Percentiles rank a stretch among this genome's conserved stretches.
Conservation (phyloP, 2,797 vertebrate genomes). For the Crenuchus spilurus region DNA sequence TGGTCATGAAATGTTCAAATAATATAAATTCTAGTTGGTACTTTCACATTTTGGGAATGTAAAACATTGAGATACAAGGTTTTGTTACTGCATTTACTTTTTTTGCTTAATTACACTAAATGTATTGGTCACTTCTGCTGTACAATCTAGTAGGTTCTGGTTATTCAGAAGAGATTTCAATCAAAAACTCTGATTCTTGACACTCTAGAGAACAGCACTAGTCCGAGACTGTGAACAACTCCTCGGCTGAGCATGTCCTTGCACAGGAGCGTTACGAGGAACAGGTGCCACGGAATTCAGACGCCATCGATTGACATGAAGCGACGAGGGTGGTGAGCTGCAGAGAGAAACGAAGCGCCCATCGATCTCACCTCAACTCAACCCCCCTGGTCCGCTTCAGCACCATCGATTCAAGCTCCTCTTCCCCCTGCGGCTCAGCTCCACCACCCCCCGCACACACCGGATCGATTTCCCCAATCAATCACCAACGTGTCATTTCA, state of each 20-base stretch:
- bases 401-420: conserved; percentile 48
- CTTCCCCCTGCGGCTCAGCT: conserved; percentile 54
- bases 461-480: conserved; percentile 76
- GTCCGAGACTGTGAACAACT: too few relatives aligned
- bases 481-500: conserved; percentile 74
- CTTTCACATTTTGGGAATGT: too few relatives aligned
- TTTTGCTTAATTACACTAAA: too few relatives aligned
- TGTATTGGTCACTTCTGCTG: too few relatives aligned
- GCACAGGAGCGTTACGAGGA: conserved; percentile 26
- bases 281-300: conserved; percentile 58
- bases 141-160: too few relatives aligned
- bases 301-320: conserved; percentile 51
- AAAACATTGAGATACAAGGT: too few relatives aligned
- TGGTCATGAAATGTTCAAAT: too few relatives aligned
- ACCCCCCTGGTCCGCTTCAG: conserved; percentile 39
- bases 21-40: too few relatives aligned
- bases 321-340: conserved; percentile 34
- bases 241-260: conserved; percentile 20
- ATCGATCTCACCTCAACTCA: conserved; percentile 56
- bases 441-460: conserved; percentile 64
- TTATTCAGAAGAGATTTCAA: too few relatives aligned
- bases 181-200: too few relatives aligned
- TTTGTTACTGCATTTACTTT: too few relatives aligned
- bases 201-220: too few relatives aligned
- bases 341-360: conserved; percentile 43